Evolutionary conservation across 2,888 invertebrate species (phyloP).

Genomic region (Pachydiplax longipennis): DNA sequence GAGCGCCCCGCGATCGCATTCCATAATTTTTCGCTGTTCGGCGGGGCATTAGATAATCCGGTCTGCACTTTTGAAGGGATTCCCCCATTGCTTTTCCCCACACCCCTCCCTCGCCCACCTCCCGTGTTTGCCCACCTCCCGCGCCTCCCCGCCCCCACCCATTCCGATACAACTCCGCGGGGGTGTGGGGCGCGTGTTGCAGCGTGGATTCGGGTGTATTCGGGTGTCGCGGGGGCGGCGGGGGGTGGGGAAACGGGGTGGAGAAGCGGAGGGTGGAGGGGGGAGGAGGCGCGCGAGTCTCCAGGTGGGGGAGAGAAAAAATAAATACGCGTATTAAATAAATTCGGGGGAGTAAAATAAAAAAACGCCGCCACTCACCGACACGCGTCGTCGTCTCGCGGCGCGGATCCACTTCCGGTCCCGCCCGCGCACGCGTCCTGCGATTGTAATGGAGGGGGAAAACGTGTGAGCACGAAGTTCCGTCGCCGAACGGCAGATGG

Average conservation of each 20-base stretch:
- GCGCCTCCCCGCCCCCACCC: not conserved
- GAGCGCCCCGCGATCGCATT: constrained; percentile 12
- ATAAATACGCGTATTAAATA: too few relatives aligned
- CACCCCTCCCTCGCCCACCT: not conserved
- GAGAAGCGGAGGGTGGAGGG: not conserved
- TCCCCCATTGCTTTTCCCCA: not conserved
- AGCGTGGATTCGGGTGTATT: not conserved
- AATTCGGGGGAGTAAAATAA: too few relatives aligned
- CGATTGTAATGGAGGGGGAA: not conserved
- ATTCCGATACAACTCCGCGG: not conserved
- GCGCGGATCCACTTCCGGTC: constrained; percentile 7
- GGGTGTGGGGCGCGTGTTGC: not conserved
- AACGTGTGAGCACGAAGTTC: not conserved
- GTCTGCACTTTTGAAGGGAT: constrained; percentile 37
- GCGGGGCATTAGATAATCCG: constrained; percentile 42
- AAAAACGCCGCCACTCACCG: constrained; percentile 25
- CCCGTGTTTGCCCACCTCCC: not conserved
- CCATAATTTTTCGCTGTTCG: constrained; percentile 44
- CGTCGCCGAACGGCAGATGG: not conserved
- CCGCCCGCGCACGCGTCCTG: not conserved
- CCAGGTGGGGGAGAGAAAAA: constrained; percentile 8
- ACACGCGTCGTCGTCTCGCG: constrained; percentile 42
- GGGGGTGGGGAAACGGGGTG: not conserved
- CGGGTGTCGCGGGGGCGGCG: not conserved
- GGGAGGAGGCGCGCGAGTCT: not conserved